A percentile compares a stretch with the other conserved stretches of the same genome.
Evolutionary conservation across 2,888 invertebrate species (phyloP).

Genomic region (Macrosiphum euphorbiae): DNA sequence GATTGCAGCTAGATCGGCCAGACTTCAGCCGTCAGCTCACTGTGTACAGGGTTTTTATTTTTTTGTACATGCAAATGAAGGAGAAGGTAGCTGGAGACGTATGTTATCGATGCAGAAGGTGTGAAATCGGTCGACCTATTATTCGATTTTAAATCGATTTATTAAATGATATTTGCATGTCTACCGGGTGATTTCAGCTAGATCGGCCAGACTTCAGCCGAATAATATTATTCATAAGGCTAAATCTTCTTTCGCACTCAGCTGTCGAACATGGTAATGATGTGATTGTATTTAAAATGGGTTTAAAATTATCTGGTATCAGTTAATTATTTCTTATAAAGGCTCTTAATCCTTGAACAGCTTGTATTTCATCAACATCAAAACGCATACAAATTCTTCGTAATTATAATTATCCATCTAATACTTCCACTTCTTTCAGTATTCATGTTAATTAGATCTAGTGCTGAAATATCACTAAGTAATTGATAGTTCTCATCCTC

Average conservation of each 20-base stretch:
- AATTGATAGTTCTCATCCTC: neutral
- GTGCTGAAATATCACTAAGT: neutral
- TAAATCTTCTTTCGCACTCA: slow-evolving; percentile 26
- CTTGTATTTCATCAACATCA: neutral
- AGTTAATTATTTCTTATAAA: neutral
- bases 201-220: no score
- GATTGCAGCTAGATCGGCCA: no score
- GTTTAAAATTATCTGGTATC: neutral
- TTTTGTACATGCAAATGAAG: no score
- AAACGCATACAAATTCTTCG: slow-evolving; percentile 11
- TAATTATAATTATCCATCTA: neutral
- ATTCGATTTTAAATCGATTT: no score
- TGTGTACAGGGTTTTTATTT: no score
- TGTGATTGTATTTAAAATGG: neutral
- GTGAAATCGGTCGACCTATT: no score
- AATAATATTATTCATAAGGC: slow-evolving; percentile 14
- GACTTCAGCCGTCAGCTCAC: no score
- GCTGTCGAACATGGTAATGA: slow-evolving; percentile 19
- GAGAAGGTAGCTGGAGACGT: no score
- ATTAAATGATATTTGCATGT: no score
- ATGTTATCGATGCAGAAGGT: no score
- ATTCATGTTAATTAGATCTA: neutral
- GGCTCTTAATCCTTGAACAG: neutral
- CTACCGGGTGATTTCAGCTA: no score
- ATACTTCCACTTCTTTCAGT: neutral